Base-by-base conservation (phyloP, 2,888 invertebrate genomes). In the Rhopalosiphum nymphaeae region DNA sequence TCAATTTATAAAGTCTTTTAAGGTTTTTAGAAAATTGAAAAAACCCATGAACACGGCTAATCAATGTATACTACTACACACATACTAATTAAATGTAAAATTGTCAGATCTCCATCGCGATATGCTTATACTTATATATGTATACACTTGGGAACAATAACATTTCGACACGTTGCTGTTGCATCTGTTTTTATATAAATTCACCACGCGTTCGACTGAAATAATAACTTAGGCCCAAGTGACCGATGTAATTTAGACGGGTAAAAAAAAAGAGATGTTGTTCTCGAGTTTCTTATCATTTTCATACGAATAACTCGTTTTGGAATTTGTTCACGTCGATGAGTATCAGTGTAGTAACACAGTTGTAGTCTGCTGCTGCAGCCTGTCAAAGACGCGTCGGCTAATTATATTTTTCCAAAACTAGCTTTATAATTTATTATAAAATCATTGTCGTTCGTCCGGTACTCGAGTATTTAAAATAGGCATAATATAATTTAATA, bases 261-360 rank as follows among this genome's bases (percentile, higher is more conserved):
- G 25, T 78, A 78, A n/a, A 57, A 44, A 91, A 85, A 90, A 90
- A n/a, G 56, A 56, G 9, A 57, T 42, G 36, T 56, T 42, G 89
- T 89, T 87, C 85, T 87, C 92, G 21, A 44, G 49, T 88, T 88
- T 92, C 88, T 88, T 11, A 36, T 88, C 29, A 42, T 88, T 88
- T 92, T 86, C 29, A 36, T 42, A n/a, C 36, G 42, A 92, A 88
- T 86, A 92, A 92, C 88, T 78, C 49, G 88, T 92, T 92, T 92
- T 42, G 13, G 36, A 87, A 46, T 61, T 86, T 91, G 46, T 92
- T 57, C 86, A 53, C 42, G 13, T 67, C 53, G 92, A 67, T 92
- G 53, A 67, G 42, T 67, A 88, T 88, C 78, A 87, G 21, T 29
- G 16, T n/a, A 36, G 16, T n/a, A 36, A 56, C 9, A 16, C 49